Evolutionary conservation across 2,797 vertebrate species (phyloP).

Genomic region (Heliangelus exortis): DNA sequence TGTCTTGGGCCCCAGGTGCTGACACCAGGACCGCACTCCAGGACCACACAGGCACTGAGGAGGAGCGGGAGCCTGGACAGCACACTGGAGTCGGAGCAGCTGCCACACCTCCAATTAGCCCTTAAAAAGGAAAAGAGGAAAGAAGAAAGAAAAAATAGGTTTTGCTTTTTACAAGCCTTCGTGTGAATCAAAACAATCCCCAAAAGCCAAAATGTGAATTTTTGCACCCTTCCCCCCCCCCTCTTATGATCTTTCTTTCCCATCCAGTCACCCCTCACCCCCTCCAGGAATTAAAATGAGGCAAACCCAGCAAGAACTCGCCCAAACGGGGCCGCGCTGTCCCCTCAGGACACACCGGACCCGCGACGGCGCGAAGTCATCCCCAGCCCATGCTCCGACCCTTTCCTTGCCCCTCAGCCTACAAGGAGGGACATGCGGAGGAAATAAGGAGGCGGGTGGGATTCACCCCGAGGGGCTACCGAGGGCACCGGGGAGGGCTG

Average conservation of each 20-base stretch:
- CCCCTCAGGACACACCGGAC: not conserved
- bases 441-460: no score
- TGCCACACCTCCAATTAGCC: no score
- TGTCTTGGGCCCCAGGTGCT: not conserved
- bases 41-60: not conserved
- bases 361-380: no score
- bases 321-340: fast-evolving
- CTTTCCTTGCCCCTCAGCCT: not conserved
- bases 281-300: not conserved
- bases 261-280: not conserved
- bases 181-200: not conserved
- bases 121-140: no score
- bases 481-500: fast-evolving
- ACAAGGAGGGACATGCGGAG: not conserved
- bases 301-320: fast-evolving
- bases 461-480: not conserved
- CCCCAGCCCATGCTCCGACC: not conserved
- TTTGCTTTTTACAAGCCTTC: not conserved
- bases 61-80: fast-evolving
- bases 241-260: no score
- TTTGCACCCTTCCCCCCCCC: fast-evolving
- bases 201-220: not conserved
- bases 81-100: fast-evolving
- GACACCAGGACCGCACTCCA: not conserved
- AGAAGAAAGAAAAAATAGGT: no score